Conservation (phyloP, 2,888 invertebrate species). For the Drosophila atripex region DNA sequence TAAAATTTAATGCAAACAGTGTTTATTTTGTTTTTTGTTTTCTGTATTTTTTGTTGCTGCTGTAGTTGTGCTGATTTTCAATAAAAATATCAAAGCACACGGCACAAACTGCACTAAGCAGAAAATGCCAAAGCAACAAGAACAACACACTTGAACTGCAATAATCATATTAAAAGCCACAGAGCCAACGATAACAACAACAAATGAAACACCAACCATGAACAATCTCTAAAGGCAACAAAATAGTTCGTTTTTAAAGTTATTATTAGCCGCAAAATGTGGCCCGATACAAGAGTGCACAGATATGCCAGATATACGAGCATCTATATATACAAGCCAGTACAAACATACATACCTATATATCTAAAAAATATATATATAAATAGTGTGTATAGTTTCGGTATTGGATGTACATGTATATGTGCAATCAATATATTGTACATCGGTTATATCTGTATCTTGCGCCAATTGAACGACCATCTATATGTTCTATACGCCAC, state of each 20-base stretch:
- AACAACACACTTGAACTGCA: conserved; percentile 70
- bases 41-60: conserved; percentile 43
- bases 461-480: conserved; percentile 70
- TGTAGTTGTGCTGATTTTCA: conserved; percentile 50
- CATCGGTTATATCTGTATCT: conserved; percentile 44
- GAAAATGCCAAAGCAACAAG: conserved; percentile 8
- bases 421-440: conserved; percentile 60
- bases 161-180: conserved; percentile 79
- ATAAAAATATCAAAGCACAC: conserved; percentile 69
- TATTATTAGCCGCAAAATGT: conserved; percentile 80
- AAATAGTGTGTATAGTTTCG: conserved; percentile 37
- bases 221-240: conserved; percentile 77
- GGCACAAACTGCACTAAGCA: conserved; percentile 29
- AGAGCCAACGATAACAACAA: conserved; percentile 31
- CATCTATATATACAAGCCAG: conserved; percentile 5
- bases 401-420: conserved; percentile 30
- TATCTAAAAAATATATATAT: conserved; percentile 4
- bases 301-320: conserved; percentile 29
- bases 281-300: conserved; percentile 58
- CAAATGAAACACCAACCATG: conserved; percentile 18
- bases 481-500: conserved; percentile 48
- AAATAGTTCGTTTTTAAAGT: conserved; percentile 81
- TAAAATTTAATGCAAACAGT: conserved; percentile 44
- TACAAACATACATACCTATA: too few species aligned
- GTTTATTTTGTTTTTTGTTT: conserved; percentile 21